Conservation (phyloP, 23 tunicate species). For the Trididemnum clinides region DNA sequence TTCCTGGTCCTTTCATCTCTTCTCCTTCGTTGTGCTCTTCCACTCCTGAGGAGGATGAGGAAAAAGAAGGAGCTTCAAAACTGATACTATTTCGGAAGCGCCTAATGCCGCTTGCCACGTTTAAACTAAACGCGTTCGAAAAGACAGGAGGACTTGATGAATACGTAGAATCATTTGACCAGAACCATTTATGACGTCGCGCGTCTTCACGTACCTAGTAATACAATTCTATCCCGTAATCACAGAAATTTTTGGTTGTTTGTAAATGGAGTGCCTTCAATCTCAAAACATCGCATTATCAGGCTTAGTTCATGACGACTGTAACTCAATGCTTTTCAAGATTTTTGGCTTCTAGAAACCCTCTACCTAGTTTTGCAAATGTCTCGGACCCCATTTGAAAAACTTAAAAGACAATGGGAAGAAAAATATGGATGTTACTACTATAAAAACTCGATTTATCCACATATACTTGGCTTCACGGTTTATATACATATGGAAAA, state of each 20-base stretch:
- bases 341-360: no score
- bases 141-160: conserved; percentile 12
- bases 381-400: no score
- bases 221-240: background rate
- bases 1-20: background rate
- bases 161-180: background rate
- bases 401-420: no score
- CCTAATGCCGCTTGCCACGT: conserved; percentile 70
- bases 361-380: no score
- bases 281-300: background rate
- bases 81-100: conserved; percentile 82
- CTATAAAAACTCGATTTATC: no score
- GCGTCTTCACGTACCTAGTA: conserved; percentile 70
- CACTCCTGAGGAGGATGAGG: conserved; percentile 19
- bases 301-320: no score
- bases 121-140: conserved; percentile 49
- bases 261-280: background rate
- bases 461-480: no score
- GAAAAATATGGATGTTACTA: no score
- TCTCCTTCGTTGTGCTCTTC: background rate
- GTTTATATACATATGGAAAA: no score
- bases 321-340: no score
- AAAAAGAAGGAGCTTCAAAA: conserved; percentile 52
- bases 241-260: background rate
- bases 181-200: conserved; percentile 65